Conservation (phyloP, 1,140 invertebrate species). For the Drosophila pachea region DNA sequence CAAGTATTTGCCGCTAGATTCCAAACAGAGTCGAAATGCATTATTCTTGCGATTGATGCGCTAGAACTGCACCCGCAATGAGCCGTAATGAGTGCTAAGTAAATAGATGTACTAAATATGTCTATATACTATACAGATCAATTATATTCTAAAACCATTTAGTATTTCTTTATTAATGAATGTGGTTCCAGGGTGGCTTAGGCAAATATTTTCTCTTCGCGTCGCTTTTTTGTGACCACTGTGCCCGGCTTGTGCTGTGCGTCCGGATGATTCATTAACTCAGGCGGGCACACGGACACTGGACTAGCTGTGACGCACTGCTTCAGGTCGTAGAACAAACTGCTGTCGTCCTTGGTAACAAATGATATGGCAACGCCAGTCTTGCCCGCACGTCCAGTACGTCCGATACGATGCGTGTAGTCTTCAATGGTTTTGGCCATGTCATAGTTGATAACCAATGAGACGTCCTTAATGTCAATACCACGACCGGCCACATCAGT, state of each 20-base stretch:
- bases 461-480: slow-evolving; percentile 99
- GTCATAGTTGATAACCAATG: slow-evolving; percentile 99
- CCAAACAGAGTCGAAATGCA: slow-evolving; percentile 91
- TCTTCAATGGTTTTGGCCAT: slow-evolving; percentile 99
- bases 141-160: too few relatives aligned
- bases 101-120: not conserved
- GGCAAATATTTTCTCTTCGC: slow-evolving; percentile 97
- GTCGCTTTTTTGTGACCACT: slow-evolving; percentile 94
- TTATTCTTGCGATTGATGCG: slow-evolving; percentile 88
- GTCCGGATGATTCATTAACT: slow-evolving; percentile 98
- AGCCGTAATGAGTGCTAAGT: slow-evolving; percentile 22
- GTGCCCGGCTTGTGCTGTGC: slow-evolving; percentile 98
- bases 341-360: slow-evolving; percentile 97
- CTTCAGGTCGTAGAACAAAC: slow-evolving; percentile 98
- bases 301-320: slow-evolving; percentile 93
- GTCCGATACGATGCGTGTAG: slow-evolving; percentile 99
- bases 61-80: slow-evolving; percentile 1
- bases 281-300: slow-evolving; percentile 96
- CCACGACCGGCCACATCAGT: slow-evolving; percentile 99
- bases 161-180: not conserved
- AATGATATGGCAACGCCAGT: slow-evolving; percentile 97
- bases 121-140: too few relatives aligned
- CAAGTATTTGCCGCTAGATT: slow-evolving; percentile 90
- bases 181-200: slow-evolving; percentile 77
- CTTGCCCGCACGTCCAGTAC: slow-evolving; percentile 99